phyloP scores from a whole-genome alignment of 2,113 vertebrate species.

The Ochotona curzoniae region DNA sequence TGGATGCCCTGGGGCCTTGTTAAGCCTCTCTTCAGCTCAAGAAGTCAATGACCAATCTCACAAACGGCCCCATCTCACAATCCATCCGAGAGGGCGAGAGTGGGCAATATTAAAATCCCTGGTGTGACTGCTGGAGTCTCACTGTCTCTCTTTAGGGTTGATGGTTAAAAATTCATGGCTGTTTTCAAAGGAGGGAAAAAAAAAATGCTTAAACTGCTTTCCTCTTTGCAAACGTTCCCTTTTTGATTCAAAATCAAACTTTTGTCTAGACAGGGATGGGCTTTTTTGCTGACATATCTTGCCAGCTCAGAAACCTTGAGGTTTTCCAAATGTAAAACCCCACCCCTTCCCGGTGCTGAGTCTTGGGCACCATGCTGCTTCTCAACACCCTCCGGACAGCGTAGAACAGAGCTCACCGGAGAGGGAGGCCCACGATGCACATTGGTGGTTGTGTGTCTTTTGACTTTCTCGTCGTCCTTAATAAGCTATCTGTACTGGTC shows the following conservation, averaged over 20 bases:
- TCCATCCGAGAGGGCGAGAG: conserved; percentile 14
- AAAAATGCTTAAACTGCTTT: conserved; percentile 85
- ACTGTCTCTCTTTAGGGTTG: conserved; percentile 86
- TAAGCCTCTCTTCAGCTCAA: conserved; percentile 50
- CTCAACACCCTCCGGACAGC: background rate
- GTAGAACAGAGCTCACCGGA: background rate
- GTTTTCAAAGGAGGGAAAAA: conserved; percentile 83
- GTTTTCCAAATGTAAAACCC: conserved; percentile 74
- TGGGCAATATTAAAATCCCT: conserved; percentile 77
- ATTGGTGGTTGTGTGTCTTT: background rate
- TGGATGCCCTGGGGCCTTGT: conserved; percentile 69
- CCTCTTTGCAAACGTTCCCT: conserved; percentile 83
- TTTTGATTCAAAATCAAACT: conserved; percentile 89
- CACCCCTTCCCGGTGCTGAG: conserved; percentile 35
- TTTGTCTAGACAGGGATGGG: conserved; percentile 87
- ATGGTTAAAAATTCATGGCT: conserved; percentile 90
- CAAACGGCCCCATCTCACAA: conserved; percentile 73
- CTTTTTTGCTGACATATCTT: conserved; percentile 84
- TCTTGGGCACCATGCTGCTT: conserved; percentile 49
- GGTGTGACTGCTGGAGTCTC: conserved; percentile 79
- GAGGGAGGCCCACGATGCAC: background rate
- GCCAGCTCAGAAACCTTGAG: conserved; percentile 80
- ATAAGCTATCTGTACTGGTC: background rate
- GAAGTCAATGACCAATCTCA: conserved; percentile 78
- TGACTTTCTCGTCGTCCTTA: background rate